Evolutionary conservation across 2,113 vertebrate species (phyloP).

Genomic region (Peucedramus taeniatus): DNA sequence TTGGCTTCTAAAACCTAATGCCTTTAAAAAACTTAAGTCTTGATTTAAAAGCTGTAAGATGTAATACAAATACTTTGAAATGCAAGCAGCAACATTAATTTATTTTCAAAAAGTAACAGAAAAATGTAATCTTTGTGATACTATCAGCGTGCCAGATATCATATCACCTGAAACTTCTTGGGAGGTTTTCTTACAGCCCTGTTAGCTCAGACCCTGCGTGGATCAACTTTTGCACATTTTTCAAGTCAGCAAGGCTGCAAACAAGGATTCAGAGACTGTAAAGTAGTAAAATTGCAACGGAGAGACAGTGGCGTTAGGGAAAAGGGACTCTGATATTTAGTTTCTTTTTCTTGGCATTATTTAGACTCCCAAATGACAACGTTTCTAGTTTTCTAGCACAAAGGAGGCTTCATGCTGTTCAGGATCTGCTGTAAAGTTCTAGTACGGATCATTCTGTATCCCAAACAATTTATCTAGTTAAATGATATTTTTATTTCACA

Average conservation of each 20-base stretch:
- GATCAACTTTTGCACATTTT: conserved; percentile 9
- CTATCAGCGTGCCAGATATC: neutral
- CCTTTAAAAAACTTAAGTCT: neutral
- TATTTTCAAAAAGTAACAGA: neutral
- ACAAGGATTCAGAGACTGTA: neutral
- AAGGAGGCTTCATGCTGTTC: conserved; percentile 32
- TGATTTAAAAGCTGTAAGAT: neutral
- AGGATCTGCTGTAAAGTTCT: conserved; percentile 35
- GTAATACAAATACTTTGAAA: conserved; percentile 12
- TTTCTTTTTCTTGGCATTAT: conserved; percentile 66
- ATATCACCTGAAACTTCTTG: conserved; percentile 28
- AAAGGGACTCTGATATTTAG: conserved; percentile 27
- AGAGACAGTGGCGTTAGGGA: conserved; percentile 1
- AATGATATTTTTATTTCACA: conserved; percentile 23
- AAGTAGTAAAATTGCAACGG: conserved; percentile 12
- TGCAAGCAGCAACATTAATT: neutral
- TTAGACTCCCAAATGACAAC: conserved; percentile 48
- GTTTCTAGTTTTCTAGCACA: conserved; percentile 45
- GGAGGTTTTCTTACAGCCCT: conserved; percentile 15
- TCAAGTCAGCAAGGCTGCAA: neutral
- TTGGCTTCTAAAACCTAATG: neutral
- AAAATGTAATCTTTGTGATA: neutral
- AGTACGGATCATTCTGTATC: conserved; percentile 48
- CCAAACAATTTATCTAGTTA: conserved; percentile 52
- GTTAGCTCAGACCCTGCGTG: neutral